Conservation (phyloP, 2,113 vertebrate species). For the Anarhynchus alexandrinus region DNA sequence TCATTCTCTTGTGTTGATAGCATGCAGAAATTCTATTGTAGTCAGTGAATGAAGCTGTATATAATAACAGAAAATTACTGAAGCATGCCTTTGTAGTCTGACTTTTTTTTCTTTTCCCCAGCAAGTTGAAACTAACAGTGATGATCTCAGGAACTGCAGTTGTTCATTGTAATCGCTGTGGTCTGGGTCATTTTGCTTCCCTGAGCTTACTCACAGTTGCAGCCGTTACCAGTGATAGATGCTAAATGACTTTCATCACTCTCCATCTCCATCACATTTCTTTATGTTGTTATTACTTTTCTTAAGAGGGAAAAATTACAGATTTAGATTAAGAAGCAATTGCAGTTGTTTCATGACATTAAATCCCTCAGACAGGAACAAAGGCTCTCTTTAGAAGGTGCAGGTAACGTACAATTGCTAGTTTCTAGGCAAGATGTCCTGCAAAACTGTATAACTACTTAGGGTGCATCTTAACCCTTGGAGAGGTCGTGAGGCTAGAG, state of each 20-base stretch:
- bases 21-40: neutral
- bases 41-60: neutral
- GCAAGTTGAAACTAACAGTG: neutral
- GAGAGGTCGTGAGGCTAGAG: neutral
- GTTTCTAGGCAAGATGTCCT: neutral
- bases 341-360: neutral
- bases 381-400: neutral
- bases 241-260: neutral
- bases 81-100: neutral
- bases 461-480: neutral
- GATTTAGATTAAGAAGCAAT: slow-evolving; percentile 6
- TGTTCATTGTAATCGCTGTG: neutral
- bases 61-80: slow-evolving; percentile 34
- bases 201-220: neutral
- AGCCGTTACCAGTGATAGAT: neutral
- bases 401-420: neutral
- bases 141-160: neutral
- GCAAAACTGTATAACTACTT: neutral
- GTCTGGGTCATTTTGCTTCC: neutral
- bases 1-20: neutral
- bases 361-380: neutral
- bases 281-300: neutral
- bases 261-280: neutral
- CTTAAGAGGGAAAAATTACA: neutral
- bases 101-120: neutral